Conservation (phyloP, 1,140 invertebrate genomes). For the Leucophenga varia region DNA sequence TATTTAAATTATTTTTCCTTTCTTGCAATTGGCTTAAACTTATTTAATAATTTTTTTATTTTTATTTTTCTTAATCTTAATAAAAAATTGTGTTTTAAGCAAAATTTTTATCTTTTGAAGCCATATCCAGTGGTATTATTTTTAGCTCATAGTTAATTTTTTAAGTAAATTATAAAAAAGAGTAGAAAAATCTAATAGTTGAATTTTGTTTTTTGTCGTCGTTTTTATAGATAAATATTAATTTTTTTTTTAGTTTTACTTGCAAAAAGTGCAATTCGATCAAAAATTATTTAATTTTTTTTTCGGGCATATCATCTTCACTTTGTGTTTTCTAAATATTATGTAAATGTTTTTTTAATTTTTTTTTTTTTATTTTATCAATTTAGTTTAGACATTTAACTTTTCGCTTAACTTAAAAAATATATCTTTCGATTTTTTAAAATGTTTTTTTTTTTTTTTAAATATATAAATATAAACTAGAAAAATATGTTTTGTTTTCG, state of each 20-base stretch:
- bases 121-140: conserved; percentile 25
- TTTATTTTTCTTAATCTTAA: no score
- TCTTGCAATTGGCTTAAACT: no score
- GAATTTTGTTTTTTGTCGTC: no score
- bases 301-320: no score
- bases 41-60: no score
- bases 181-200: conserved; percentile 54
- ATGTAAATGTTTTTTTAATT: conserved; percentile 9
- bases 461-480: conserved; percentile 5
- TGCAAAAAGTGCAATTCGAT: conserved; percentile 53
- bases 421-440: background rate
- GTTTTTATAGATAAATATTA: no score
- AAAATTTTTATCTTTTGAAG: conserved; percentile 15
- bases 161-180: conserved; percentile 52
- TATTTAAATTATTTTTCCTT: no score
- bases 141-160: conserved; percentile 33
- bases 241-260: conserved; percentile 26
- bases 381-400: conserved; percentile 3
- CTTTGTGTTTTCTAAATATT: no score
- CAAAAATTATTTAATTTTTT: no score
- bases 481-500: background rate
- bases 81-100: no score
- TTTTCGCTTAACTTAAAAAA: conserved; percentile 5
- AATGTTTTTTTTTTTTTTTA: background rate
- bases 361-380: conserved; percentile 1